A percentile compares a stretch with the other conserved stretches of the same genome.
Conservation (phyloP, 2,797 vertebrate genomes). For the Manis pentadactyla region DNA sequence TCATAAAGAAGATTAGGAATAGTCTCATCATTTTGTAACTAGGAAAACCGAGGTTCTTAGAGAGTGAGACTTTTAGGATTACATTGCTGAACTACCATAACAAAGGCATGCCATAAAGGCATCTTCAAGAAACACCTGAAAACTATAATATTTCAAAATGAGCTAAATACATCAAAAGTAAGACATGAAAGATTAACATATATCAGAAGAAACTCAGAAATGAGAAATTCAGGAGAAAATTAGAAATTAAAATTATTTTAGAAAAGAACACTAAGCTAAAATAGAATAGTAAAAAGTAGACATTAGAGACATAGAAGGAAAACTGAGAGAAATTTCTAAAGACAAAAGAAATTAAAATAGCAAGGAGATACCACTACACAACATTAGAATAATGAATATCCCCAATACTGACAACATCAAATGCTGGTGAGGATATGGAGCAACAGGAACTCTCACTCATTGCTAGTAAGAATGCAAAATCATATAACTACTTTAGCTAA, state of each 20-base stretch:
- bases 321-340: neutral
- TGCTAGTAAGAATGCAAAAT: neutral
- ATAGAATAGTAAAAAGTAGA: neutral
- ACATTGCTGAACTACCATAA: neutral
- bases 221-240: neutral
- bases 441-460: neutral
- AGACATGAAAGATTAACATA: neutral
- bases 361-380: neutral
- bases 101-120: neutral
- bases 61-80: neutral
- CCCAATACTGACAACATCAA: neutral
- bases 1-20: neutral
- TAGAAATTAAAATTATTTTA: neutral
- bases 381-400: neutral
- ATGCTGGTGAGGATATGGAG: neutral
- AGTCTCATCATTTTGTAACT: neutral
- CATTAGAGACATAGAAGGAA: neutral
- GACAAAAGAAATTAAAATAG: neutral
- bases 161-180: neutral
- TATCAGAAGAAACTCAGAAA: neutral
- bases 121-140: neutral
- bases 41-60: neutral
- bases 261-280: neutral
- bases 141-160: neutral
- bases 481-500: neutral